These are phyloP conservation scores for Diplogasteroides magnus DNA, from an alignment of 1,140 invertebrate species.

Conservation along the genomic window DNA sequence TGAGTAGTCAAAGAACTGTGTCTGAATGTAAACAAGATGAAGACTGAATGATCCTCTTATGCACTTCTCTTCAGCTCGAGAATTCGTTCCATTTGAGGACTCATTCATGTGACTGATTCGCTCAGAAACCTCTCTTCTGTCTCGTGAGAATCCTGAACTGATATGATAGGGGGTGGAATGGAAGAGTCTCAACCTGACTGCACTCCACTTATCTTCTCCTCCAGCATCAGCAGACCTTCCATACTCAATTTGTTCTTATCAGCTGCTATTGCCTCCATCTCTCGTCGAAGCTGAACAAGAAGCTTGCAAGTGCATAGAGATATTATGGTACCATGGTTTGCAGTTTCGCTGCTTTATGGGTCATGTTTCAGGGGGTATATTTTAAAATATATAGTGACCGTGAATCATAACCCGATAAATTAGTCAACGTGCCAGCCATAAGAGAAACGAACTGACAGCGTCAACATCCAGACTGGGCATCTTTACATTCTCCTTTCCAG, in stretches of 20 bases:
- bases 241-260: slow-evolving; percentile 53
- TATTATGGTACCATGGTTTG: no score
- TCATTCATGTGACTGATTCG: slow-evolving; percentile 35
- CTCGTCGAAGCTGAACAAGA: slow-evolving; percentile 40
- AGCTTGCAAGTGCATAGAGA: neutral
- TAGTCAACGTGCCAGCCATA: no score
- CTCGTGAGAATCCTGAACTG: slow-evolving; percentile 37
- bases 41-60: neutral
- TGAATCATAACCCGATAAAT: no score
- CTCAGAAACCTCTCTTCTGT: slow-evolving; percentile 42
- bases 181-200: slow-evolving; percentile 36
- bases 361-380: neutral
- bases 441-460: no score
- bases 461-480: slow-evolving; percentile 45
- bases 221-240: slow-evolving; percentile 48
- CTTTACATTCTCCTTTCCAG: slow-evolving; percentile 47
- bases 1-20: slow-evolving; percentile 36
- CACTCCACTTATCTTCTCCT: slow-evolving; percentile 46
- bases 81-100: neutral
- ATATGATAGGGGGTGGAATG: neutral
- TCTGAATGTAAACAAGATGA: neutral
- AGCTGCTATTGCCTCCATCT: slow-evolving; percentile 48
- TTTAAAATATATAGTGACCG: neutral
- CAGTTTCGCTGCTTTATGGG: no score
- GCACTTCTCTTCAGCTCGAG: neutral